Evolutionary conservation across 2,797 vertebrate genomes (phyloP).

Genomic region (Enteromius afrohamiltoni): DNA sequence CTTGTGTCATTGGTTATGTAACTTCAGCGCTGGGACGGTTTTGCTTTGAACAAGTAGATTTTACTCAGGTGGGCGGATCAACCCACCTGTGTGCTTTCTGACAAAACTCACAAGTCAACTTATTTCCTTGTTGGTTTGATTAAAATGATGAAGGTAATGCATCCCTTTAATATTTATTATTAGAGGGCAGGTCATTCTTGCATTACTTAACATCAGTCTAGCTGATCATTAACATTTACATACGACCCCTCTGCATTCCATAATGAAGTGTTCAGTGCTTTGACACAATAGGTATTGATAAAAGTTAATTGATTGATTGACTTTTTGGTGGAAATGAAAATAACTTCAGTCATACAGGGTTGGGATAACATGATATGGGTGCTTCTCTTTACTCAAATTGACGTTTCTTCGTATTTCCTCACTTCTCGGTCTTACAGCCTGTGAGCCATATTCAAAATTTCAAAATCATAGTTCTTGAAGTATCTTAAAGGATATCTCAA

Average conservation of each 20-base stretch:
- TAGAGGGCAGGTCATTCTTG: not conserved
- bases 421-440: not conserved
- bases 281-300: too few relatives aligned
- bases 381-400: not conserved
- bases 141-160: not conserved
- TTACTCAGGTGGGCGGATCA: slow-evolving; percentile 3
- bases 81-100: not conserved
- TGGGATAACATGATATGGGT: not conserved
- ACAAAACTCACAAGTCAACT: not conserved
- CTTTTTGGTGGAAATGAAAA: too few relatives aligned
- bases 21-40: slow-evolving; percentile 5
- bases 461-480: not conserved
- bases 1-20: slow-evolving; percentile 25
- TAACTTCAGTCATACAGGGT: not conserved
- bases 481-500: not conserved
- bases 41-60: not conserved
- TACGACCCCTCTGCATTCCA: too few relatives aligned
- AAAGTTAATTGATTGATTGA: too few relatives aligned
- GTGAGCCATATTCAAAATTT: not conserved
- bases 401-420: not conserved
- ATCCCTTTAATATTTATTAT: not conserved
- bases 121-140: not conserved
- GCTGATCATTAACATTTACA: too few relatives aligned
- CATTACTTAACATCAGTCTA: not conserved
- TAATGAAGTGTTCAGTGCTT: too few relatives aligned